Base-by-base conservation (phyloP, 2,797 vertebrate genomes). In the Trachops cirrhosus region DNA sequence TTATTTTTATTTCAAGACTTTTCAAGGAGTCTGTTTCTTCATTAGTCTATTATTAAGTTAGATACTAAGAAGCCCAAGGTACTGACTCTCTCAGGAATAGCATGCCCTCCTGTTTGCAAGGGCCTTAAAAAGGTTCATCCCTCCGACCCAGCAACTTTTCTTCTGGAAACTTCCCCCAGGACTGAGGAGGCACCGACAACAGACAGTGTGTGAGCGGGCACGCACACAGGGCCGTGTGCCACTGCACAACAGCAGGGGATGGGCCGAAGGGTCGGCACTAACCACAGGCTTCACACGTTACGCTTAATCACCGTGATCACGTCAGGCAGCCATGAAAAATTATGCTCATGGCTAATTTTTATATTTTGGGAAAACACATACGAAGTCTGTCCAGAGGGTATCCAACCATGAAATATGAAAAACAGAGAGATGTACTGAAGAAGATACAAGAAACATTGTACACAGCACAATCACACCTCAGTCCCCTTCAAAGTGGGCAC, bases 191-290 rank as follows among this genome's bases (percentile, higher is more conserved):
- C 0, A 41, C 12, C 6, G 18, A 91, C 46, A 18, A 70, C 78
- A 50, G 62, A 29, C 11, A 41, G 18, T 1, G 11, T 1, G 29
- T 24, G 18, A 44, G n/a, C 8, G 32, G 57, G 19, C 6, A 15
- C 5, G 14, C 2, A 29, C 12, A 50, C 3, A 2, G 0, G 0
- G n/a, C 26, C 39, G 18, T 39, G 24, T 3, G 19, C 67, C 67
- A 59, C 1, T 16, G 10, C n/a, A 3, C 57, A 32, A 21, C 1
- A 34, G n/a, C n/a, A n/a, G n/a, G n/a, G n/a, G n/a, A n/a, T n/a
- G n/a, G n/a, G n/a, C n/a, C n/a, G 41, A 46, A 32, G 4, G 32
- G 11, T 32, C 8, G 1, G 22, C 18, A 0, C 24, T 0, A 9
- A 52, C 67, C 86, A 48, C 74, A 54, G 0, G 0, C 19, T 9